Evolutionary conservation across 2,888 invertebrate genomes (phyloP), one percentile per base, ranked within the genome.

Genomic region (Pristionchus maxplancki): DNA sequence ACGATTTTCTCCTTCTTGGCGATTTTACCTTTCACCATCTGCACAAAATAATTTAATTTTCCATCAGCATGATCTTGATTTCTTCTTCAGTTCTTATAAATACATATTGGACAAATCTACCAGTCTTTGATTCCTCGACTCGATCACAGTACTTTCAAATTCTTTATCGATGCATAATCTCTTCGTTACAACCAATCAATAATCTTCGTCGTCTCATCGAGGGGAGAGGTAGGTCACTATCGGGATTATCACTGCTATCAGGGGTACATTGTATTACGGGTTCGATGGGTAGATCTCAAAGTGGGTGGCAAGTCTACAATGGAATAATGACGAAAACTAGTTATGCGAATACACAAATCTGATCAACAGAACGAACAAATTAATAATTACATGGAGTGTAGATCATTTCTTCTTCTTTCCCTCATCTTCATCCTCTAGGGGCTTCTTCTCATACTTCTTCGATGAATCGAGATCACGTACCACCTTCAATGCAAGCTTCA

Each of bases 361-460:
- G 40, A 40, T 74, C 74, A 74, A 74, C 74, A 74, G 67, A 67
- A 24, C 40, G 24, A 74, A 40, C 24, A 74, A 74, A 74, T 74
- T 20, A 74, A 74, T 74, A 44, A 74, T 74, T 74, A 44, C 6
- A n/a, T 1, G 20, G 48, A 37, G 9, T 48, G 50, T 31, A 58
- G 37, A 37, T 58, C n/a, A 84, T n/a, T 58, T 37, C 58, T 37
- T 84, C 37, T 84, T 58, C 84, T 62, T 84, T 62, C 62, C 62
- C 20, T 84, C 62, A n/a, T 84, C 48, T 24, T 37, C 84, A n/a
- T 84, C 62, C 24, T 48, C 64, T 6, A 50, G 50, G 5, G 64
- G 48, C 31, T 67, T 86, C 86, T 86, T 86, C 86, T 64, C 67
- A 31, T 86, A 87, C 58, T 78, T 87, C 78, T 53, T 74, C 58